Percentiles rank a stretch among this genome's conserved stretches.
phyloP scores from a whole-genome alignment of 2,113 vertebrate species.

The Tragelaphus scriptus region DNA sequence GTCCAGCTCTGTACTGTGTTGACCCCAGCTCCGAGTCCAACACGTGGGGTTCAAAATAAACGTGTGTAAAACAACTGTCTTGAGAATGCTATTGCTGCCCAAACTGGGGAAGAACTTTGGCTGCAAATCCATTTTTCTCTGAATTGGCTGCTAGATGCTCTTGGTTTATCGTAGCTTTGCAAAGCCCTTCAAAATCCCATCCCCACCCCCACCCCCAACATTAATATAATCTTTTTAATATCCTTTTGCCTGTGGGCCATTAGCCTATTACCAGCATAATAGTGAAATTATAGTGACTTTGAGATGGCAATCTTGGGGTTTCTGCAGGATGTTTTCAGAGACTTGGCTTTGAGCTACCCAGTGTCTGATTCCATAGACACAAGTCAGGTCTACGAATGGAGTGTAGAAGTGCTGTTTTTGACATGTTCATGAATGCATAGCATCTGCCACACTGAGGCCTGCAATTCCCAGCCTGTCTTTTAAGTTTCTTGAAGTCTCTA shows the following conservation, averaged over 20 bases:
- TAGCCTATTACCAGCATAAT: background rate
- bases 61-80: background rate
- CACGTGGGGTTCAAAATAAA: background rate
- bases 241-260: background rate
- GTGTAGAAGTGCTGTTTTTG: background rate
- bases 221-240: background rate
- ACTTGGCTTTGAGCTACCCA: background rate
- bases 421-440: background rate
- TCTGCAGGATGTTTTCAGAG: background rate
- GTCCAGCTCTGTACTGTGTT: background rate
- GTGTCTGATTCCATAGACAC: background rate
- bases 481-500: background rate
- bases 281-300: background rate
- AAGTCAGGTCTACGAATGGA: background rate
- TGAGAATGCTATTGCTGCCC: background rate
- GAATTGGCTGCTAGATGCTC: background rate
- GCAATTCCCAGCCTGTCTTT: constrained; percentile 12
- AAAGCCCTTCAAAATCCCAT: background rate
- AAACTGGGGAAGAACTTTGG: background rate
- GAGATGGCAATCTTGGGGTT: background rate
- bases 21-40: no score
- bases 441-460: background rate
- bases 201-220: background rate
- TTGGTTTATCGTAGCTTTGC: background rate
- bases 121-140: background rate